Conservation (phyloP, 1,140 invertebrate species). For the Venustaconcha ellipsiformis region DNA sequence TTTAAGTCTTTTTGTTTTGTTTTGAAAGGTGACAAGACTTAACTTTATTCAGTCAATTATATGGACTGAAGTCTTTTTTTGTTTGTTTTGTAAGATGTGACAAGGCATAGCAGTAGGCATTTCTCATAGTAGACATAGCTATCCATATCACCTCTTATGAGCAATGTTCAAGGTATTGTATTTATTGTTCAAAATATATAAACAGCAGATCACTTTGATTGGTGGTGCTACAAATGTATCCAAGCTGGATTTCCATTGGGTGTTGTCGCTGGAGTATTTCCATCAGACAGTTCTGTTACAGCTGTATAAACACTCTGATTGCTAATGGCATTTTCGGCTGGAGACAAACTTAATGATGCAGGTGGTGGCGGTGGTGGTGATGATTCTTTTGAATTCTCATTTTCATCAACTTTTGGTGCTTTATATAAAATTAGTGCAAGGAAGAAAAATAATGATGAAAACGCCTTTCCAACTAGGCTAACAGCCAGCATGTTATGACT, state of each 20-base stretch:
- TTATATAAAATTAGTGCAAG: constrained; percentile 59
- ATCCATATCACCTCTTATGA: no score
- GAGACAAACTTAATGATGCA: constrained; percentile 7
- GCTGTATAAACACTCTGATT: constrained; percentile 34
- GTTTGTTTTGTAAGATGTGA: no score
- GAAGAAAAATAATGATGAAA: constrained; percentile 56
- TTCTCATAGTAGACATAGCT: no score
- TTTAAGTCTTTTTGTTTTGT: no score
- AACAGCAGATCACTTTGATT: no score
- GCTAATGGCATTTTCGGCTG: constrained; percentile 15
- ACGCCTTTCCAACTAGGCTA: constrained; percentile 44
- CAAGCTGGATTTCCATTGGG: constrained; percentile 14
- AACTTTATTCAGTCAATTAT: no score
- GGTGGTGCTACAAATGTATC: constrained; percentile 7
- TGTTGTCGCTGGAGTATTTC: constrained; percentile 20
- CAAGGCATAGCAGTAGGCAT: no score
- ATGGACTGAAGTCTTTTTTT: no score
- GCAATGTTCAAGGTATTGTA: no score
- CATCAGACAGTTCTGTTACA: constrained; percentile 23
- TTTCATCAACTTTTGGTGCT: constrained; percentile 26
- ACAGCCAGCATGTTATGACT: constrained; percentile 57
- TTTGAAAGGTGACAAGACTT: no score
- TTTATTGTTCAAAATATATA: no score
- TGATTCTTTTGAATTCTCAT: constrained; percentile 9
- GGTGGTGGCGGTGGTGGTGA: constrained; percentile 20